Conservation (phyloP, 1,140 invertebrate genomes). For the Drosophila subobscura region DNA sequence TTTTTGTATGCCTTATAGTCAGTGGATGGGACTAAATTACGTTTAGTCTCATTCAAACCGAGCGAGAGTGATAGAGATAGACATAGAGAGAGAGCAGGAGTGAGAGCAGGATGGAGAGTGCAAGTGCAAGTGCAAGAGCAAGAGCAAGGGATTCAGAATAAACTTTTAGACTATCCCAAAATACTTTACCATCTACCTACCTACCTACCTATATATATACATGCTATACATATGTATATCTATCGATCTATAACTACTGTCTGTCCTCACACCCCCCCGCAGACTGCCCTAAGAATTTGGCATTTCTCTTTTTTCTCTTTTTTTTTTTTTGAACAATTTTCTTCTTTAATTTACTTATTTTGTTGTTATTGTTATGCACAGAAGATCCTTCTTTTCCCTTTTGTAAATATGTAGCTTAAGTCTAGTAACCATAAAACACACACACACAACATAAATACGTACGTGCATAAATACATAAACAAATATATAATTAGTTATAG, state of each 20-base stretch:
- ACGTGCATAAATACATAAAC: constrained; percentile 16
- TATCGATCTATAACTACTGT: background rate
- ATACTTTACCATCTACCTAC: background rate
- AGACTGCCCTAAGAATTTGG: no score
- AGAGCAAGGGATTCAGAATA: constrained; percentile 5
- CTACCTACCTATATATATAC: constrained; percentile 14
- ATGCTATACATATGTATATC: background rate
- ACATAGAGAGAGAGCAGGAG: constrained; percentile 1
- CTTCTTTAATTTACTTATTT: background rate
- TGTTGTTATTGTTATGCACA: constrained; percentile 16
- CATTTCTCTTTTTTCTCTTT: no score
- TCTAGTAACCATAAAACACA: constrained; percentile 21
- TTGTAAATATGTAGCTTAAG: constrained; percentile 43
- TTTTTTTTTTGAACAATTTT: background rate
- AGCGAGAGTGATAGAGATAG: constrained; percentile 11
- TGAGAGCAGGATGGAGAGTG: constrained; percentile 6
- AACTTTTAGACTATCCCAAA: constrained; percentile 1
- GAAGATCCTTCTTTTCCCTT: background rate
- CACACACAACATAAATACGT: constrained; percentile 14
- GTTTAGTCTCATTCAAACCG: background rate
- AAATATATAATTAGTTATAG: constrained; percentile 11
- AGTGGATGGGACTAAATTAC: constrained; percentile 44
- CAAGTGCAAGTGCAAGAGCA: background rate
- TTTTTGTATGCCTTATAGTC: constrained; percentile 71
- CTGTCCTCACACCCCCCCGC: no score